Evolutionary conservation across 2,113 vertebrate species (phyloP).

Genomic region (Paradisaea rubra): DNA sequence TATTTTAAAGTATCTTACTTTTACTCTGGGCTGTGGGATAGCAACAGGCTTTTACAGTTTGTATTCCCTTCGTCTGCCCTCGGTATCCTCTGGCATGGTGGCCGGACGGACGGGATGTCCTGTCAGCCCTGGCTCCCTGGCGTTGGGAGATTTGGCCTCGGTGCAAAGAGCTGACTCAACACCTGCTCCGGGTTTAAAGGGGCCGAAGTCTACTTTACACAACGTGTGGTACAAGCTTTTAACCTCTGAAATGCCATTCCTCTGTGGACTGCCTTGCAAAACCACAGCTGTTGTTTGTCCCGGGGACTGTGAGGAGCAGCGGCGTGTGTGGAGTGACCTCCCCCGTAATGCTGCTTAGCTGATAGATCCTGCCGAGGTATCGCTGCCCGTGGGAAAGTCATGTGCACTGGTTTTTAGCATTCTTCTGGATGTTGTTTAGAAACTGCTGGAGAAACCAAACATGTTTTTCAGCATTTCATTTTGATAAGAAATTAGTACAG

Average conservation of each 20-base stretch:
- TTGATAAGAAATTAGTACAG: not conserved
- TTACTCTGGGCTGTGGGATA: not conserved
- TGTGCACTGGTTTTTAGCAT: not conserved
- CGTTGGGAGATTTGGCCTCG: not conserved
- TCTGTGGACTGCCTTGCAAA: not conserved
- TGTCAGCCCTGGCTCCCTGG: not conserved
- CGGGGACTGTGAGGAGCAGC: not conserved
- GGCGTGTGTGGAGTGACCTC: not conserved
- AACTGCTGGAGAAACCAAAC: not conserved
- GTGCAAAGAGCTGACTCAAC: conserved; percentile 35
- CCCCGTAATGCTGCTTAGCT: not conserved
- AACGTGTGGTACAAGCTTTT: not conserved
- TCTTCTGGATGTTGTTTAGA: not conserved
- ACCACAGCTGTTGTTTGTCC: not conserved
- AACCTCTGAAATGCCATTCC: not conserved
- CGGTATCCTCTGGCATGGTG: not conserved
- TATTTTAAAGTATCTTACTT: not conserved
- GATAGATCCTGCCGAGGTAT: not conserved
- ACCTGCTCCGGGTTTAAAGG: not conserved
- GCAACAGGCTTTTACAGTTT: not conserved
- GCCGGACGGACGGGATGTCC: not conserved
- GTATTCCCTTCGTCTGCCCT: not conserved
- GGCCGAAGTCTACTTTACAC: conserved; percentile 28
- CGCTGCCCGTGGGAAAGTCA: not conserved
- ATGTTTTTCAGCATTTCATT: not conserved